phyloP scores from a whole-genome alignment of 2,888 invertebrate species.

The Yponomeuta cagnagella region DNA sequence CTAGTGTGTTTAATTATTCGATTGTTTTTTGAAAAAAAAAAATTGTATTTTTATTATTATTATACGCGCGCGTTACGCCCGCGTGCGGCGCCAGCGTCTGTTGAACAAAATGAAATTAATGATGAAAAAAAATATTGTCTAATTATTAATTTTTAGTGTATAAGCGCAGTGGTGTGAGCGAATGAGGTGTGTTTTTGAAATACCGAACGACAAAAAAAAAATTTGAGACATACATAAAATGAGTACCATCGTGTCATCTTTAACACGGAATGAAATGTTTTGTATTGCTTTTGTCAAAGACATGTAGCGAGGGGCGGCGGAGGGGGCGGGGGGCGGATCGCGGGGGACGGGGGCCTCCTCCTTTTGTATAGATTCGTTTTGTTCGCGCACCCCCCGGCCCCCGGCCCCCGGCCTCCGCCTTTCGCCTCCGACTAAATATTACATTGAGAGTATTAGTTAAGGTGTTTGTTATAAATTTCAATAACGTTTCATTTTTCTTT shows the following conservation, averaged over 20 bases:
- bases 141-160: constrained; percentile 73
- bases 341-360: constrained; percentile 23
- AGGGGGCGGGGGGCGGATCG: constrained; percentile 25
- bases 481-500: constrained; percentile 69
- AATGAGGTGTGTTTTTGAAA: constrained; percentile 71
- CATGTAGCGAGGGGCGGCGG: constrained; percentile 39
- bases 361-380: constrained; percentile 66
- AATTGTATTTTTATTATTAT: constrained; percentile 61
- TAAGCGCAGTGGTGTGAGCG: constrained; percentile 71
- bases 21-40: constrained; percentile 66
- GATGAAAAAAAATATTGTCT: constrained; percentile 67
- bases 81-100: constrained; percentile 71
- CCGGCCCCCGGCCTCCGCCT: constrained; percentile 24
- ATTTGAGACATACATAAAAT: constrained; percentile 39
- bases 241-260: constrained; percentile 71
- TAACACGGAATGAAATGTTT: constrained; percentile 74
- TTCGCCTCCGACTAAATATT: constrained; percentile 62
- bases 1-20: constrained; percentile 77
- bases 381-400: constrained; percentile 32
- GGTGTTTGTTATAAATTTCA: constrained; percentile 75
- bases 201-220: constrained; percentile 6
- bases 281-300: constrained; percentile 69
- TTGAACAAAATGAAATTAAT: constrained; percentile 53
- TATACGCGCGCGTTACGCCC: constrained; percentile 60
- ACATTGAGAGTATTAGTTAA: constrained; percentile 64